phyloP scores from a whole-genome alignment of 2,797 vertebrate species.

The Salarias fasciatus region DNA sequence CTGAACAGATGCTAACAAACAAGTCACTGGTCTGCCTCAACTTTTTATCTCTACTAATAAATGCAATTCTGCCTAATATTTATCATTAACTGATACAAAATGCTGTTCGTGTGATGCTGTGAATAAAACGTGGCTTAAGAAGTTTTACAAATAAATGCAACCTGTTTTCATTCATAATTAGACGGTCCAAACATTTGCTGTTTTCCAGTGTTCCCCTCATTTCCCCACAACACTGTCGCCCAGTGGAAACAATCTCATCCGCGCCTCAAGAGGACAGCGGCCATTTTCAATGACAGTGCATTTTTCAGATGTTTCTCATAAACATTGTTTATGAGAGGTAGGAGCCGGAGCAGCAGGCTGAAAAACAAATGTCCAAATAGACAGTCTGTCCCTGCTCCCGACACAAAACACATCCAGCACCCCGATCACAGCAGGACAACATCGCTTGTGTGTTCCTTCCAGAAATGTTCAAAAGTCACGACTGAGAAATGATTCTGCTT shows the following conservation, averaged over 20 bases:
- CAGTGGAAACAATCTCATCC: background rate
- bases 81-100: too few relatives aligned
- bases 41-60: too few relatives aligned
- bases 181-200: too few relatives aligned
- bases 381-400: background rate
- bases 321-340: background rate
- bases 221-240: background rate
- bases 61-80: too few relatives aligned
- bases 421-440: background rate
- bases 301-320: background rate
- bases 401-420: conserved; percentile 3
- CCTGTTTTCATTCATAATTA: too few relatives aligned
- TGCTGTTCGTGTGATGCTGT: background rate
- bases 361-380: background rate
- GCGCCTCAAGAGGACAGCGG: background rate
- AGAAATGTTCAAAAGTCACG: background rate
- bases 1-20: too few relatives aligned
- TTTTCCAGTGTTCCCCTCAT: background rate
- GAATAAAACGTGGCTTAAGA: too few relatives aligned
- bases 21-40: too few relatives aligned
- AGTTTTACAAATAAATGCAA: too few relatives aligned
- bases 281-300: background rate
- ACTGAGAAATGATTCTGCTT: background rate
- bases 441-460: background rate
- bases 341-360: background rate